Base-by-base conservation (phyloP, 1,140 invertebrate genomes). In the Tetramorium parvispinum region DNA sequence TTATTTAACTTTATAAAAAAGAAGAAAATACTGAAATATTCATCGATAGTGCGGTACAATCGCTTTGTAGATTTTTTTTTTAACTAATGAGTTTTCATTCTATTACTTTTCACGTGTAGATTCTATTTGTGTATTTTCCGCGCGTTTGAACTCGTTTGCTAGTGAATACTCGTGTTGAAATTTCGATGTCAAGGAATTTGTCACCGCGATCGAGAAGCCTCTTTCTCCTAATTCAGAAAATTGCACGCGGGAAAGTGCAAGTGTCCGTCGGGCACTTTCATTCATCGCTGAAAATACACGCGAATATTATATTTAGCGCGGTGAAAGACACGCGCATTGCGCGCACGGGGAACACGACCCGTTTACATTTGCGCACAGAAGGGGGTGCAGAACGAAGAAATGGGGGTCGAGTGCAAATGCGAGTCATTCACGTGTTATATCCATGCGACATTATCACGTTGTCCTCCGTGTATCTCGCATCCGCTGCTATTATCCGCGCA, bases 281-380 rank as follows among this genome's bases (percentile, higher is more conserved):
- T 94, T 94, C 93, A 94, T 92, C 73, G 92, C 92, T 92, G 76
- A 91, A 93, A 94, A 94, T 94, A 94, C 91, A 88, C 85, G 78
- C 76, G 61, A 90, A 93, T 89, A 92, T 89, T 94, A 94, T 93
- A 94, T 93, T 93, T 94, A 93, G 92, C 89, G 66, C 73, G 75
- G 71, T 61, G 85, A 85, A 70, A 85, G 81, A n/a, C 51, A 40
- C 77, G 85, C 59, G 61, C 68, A 81, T 77, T 61, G 76, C 10
- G 76, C 57, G 49, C 75, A 59, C 75, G 66, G 61, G 83, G 85
- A 65, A 88, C 76, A 59, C 51, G 79, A 83, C 79, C 68, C 79
- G 79, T 73, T 83, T 83, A 59, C 70, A 85, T 16, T 63, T 59
- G 53, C 43, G 46, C 18, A n/a, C 24, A 83, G 83, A 85, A 77